A percentile compares a stretch with the other conserved stretches of the same genome.
Conservation (phyloP, 2,113 vertebrate species). For the Nothoprocta pentlandii region DNA sequence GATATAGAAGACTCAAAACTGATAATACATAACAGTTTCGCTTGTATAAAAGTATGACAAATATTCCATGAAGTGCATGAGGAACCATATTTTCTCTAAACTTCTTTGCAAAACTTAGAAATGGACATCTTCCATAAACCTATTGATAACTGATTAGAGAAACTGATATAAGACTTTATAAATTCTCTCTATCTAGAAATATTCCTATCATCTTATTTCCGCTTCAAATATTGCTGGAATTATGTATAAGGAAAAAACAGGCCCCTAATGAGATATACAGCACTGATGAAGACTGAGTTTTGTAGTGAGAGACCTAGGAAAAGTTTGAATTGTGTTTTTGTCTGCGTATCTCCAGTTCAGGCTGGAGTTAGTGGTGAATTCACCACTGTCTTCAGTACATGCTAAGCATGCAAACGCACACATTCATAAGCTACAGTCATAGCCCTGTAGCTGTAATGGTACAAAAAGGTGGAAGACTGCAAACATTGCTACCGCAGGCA, state of each 20-base stretch:
- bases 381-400: not conserved
- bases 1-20: constrained; percentile 22
- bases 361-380: not conserved
- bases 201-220: not conserved
- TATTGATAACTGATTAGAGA: not conserved
- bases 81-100: not conserved
- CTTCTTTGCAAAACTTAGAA: not conserved
- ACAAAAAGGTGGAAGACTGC: not conserved
- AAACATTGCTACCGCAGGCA: not conserved
- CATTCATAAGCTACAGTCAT: not conserved
- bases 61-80: not conserved
- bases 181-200: not conserved
- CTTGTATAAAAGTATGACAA: not conserved
- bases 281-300: not conserved
- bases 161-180: not conserved
- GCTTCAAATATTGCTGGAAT: not conserved
- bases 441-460: not conserved
- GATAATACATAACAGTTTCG: not conserved
- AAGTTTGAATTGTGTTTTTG: not conserved
- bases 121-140: not conserved
- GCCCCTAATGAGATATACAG: not conserved
- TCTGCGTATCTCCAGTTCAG: not conserved
- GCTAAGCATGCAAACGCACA: not conserved
- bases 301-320: not conserved
- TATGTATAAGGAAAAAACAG: not conserved